Conservation (phyloP, 2,113 vertebrate genomes). For the Synodontis membranacea region DNA sequence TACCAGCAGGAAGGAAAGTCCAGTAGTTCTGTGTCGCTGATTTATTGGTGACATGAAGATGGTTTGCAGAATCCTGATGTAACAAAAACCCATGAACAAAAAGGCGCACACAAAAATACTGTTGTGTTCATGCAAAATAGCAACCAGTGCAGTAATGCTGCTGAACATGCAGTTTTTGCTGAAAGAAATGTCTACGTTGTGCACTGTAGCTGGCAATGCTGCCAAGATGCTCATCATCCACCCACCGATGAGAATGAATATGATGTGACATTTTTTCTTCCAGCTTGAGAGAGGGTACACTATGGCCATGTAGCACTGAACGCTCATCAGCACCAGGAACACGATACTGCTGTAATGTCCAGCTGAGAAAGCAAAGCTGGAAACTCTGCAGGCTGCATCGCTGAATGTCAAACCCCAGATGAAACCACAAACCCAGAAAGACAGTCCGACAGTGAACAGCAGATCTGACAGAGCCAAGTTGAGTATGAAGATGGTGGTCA, state of each 20-base stretch:
- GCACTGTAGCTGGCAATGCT: slow-evolving; percentile 74
- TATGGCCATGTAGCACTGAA: slow-evolving; percentile 79
- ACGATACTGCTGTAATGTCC: slow-evolving; percentile 86
- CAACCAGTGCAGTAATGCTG: slow-evolving; percentile 36
- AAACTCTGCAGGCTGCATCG: slow-evolving; percentile 74
- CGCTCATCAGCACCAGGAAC: slow-evolving; percentile 83
- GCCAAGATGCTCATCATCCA: slow-evolving; percentile 77
- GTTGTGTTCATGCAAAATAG: slow-evolving; percentile 60
- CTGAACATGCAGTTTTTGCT: slow-evolving; percentile 67
- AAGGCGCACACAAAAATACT: slow-evolving; percentile 78
- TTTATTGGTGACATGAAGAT: slow-evolving; percentile 72
- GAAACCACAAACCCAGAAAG: slow-evolving; percentile 76
- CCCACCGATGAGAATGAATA: slow-evolving; percentile 60
- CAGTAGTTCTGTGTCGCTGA: slow-evolving; percentile 80
- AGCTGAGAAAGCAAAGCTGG: slow-evolving; percentile 75
- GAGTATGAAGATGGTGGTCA: slow-evolving; percentile 86
- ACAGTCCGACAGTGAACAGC: slow-evolving; percentile 79
- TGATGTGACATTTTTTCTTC: slow-evolving; percentile 43
- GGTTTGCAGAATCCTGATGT: slow-evolving; percentile 76
- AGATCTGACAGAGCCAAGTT: slow-evolving; percentile 89
- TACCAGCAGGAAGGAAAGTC: slow-evolving; percentile 83
- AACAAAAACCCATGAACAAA: slow-evolving; percentile 78
- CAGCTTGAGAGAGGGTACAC: slow-evolving; percentile 72
- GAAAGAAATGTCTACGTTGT: not conserved
- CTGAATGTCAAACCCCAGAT: slow-evolving; percentile 77